Percentiles rank a stretch among this genome's conserved stretches.
Conservation (phyloP, 64 coral and sea anemone species). For the Astreopora myriophthalma region DNA sequence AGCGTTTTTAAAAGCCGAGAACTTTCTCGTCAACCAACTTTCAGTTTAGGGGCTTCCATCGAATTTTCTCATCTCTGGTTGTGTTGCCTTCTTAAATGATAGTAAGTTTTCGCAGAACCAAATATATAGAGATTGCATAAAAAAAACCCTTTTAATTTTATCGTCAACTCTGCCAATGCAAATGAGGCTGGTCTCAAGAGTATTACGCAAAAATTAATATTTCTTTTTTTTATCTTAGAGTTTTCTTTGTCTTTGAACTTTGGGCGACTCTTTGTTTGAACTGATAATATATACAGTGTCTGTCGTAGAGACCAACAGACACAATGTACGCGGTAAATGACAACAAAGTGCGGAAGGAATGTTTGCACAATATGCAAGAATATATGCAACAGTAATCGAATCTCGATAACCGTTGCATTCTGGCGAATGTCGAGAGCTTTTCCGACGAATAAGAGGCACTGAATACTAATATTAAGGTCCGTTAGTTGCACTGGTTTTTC, state of each 20-base stretch:
- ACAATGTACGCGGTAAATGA: background rate
- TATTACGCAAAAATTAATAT: background rate
- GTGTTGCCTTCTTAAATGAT: no score
- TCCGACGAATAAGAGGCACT: background rate
- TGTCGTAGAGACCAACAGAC: background rate
- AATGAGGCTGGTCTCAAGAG: background rate
- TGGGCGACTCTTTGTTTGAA: background rate
- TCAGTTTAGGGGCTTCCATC: no score
- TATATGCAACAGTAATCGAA: background rate
- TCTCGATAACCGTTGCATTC: background rate
- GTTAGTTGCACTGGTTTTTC: background rate
- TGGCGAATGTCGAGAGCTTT: background rate
- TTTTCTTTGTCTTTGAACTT: background rate
- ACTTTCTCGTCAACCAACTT: no score
- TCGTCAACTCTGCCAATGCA: no score
- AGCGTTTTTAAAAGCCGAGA: no score
- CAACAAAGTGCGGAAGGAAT: slow-evolving; percentile 50
- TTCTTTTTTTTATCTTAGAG: background rate
- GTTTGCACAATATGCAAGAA: background rate
- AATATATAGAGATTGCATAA: no score
- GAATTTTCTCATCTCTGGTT: no score
- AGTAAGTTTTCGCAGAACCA: no score
- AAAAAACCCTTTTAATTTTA: no score
- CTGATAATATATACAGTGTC: background rate
- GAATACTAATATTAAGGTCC: background rate